Evolutionary conservation across 1,140 invertebrate species (phyloP), one percentile per base, ranked within the genome.

Genomic region (Macrobrachium rosenbergii): DNA sequence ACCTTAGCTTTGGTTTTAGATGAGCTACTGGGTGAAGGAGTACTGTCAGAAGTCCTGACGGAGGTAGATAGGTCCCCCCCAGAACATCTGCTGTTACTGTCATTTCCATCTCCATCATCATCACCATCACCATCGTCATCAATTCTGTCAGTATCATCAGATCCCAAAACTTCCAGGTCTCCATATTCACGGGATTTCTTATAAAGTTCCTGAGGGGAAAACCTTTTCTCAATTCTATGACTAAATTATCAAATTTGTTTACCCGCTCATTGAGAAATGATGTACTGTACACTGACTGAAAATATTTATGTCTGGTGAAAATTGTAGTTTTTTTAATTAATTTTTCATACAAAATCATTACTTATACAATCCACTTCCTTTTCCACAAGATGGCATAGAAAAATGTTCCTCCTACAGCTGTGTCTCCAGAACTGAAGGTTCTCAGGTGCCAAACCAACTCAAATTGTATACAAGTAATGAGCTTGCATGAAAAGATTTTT

Each of bases 131-230:
- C 23, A 28, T 37, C 23, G 37, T 43, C 72, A 75, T 43, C 45
- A 17, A 23, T 37, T n/a, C 8, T 82, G 14, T 37, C 43, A n/a
- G 16, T 45, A 64, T 5, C 52, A 10, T 82, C 63, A n/a, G 60
- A 28, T 2, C 37, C 64, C 7, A 82, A 19, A n/a, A 37, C 63
- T 21, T 64, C 79, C 21, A 52, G 69, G 8, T 82, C 79, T 45
- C 21, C 28, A 69, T 28, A 17, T 69, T 82, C 62, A 21, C 63
- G 21, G 16, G 79, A 82, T n/a, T 82, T 82, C 79, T 69, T 82
- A 19, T 80, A 80, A 28, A 82, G 79, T 19, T n/a, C 21, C 63
- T 69, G 28, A 45, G 37, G 52, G 43, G 45, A n/a, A 37, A n/a
- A 11, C 52, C 12, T 52, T 12, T 75, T 21, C 5, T 45, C 1